Percentiles rank a stretch among this genome's conserved stretches.
Conservation (phyloP, 2,113 vertebrate genomes). For the Cavia aperea region DNA sequence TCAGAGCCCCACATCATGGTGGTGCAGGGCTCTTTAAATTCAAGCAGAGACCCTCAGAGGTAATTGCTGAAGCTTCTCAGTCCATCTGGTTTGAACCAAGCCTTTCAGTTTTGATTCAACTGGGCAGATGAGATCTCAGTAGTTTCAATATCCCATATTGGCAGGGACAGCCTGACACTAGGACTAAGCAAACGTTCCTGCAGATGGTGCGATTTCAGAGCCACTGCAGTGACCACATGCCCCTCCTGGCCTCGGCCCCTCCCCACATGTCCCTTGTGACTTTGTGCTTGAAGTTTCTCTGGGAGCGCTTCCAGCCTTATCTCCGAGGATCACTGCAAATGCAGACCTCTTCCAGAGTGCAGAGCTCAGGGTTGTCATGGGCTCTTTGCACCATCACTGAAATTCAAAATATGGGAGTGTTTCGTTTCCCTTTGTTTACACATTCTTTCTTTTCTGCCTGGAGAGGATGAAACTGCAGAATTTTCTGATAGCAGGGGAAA, state of each 20-base stretch:
- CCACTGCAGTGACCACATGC: not conserved
- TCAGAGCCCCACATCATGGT: too few relatives aligned
- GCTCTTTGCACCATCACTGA: fast-evolving
- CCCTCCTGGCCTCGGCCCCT: not conserved
- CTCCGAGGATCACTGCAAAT: fast-evolving
- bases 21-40: conserved; percentile 9
- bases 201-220: not conserved
- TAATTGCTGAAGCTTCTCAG: not conserved
- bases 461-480: not conserved
- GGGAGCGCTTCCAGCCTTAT: fast-evolving
- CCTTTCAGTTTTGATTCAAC: not conserved
- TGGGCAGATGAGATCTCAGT: conserved; percentile 12
- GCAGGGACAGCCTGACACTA: not conserved
- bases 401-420: fast-evolving
- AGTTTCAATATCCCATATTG: not conserved
- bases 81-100: conserved; percentile 34
- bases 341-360: fast-evolving
- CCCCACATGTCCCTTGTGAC: not conserved
- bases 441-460: not conserved
- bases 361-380: fast-evolving
- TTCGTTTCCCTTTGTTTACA: fast-evolving
- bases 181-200: not conserved
- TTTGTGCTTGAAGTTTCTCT: not conserved
- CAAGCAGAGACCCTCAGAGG: not conserved
- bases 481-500: not conserved